Evolutionary conservation across 2,113 vertebrate species (phyloP).

Genomic region (Scomber japonicus): DNA sequence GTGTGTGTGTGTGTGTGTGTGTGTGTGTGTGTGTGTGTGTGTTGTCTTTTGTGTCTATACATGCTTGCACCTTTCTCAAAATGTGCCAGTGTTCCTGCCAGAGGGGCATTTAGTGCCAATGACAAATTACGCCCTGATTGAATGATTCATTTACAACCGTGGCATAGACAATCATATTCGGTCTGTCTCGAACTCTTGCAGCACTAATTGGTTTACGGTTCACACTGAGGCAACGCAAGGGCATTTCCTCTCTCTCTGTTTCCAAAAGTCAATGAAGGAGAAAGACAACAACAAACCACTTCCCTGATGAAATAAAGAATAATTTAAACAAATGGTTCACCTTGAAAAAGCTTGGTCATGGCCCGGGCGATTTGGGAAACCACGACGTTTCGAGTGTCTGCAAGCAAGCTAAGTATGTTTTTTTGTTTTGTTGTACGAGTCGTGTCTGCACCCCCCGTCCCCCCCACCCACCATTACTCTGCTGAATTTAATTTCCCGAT

Average conservation of each 20-base stretch:
- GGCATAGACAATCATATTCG: conserved; percentile 30
- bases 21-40: not conserved
- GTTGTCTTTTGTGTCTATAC: not conserved
- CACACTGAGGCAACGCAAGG: conserved; percentile 3
- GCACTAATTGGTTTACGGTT: conserved; percentile 61
- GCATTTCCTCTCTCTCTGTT: not conserved
- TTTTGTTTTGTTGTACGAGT: not conserved
- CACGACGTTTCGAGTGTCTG: not conserved
- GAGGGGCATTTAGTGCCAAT: not conserved
- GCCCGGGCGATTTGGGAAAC: not conserved
- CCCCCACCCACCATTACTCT: not conserved
- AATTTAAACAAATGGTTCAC: conserved; percentile 49
- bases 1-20: too few relatives aligned
- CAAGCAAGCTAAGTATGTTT: not conserved
- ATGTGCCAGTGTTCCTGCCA: not conserved
- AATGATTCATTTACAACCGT: conserved; percentile 35
- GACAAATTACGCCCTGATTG: conserved; percentile 33
- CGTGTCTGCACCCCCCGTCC: not conserved
- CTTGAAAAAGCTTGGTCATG: conserved; percentile 32
- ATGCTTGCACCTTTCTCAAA: not conserved
- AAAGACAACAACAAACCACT: conserved; percentile 29
- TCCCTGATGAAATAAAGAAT: conserved; percentile 39
- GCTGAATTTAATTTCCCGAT: conserved; percentile 26
- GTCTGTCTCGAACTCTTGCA: not conserved
- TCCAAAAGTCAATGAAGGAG: conserved; percentile 50